Evolutionary conservation across 2,113 vertebrate species (phyloP), one percentile per base, ranked within the genome.

Genomic region (Sterrhoptilus dennistouni): DNA sequence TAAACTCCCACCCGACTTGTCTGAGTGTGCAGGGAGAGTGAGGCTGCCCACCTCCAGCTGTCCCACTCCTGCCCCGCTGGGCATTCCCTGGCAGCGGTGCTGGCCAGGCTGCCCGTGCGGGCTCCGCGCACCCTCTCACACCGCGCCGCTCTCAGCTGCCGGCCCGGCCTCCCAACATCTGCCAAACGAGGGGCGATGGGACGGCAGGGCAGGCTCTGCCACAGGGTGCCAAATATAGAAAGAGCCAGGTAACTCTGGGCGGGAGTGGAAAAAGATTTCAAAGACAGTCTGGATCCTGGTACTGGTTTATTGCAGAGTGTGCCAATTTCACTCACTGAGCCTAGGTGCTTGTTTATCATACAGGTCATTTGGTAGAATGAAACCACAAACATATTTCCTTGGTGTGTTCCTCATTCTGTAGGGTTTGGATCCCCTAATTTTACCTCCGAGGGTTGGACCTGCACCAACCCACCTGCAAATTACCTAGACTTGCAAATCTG

Each of bases 1-100:
- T 38, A 31, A 14, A 9, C 24, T 31, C 56, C 35, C 2, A 1
- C 21, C 24, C 0, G 0, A 3, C 11, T 28, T 22, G 25, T 21
- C 28, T 45, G 56, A 17, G 24, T 1, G 28, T 0, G 11, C 63
- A 57, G 93, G 83, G 83, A 68, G 52, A 31, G 83, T 47, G 83
- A 64, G 12, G 36, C 59, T 56, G 49, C 36, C 35, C 49, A 13
- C 33, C 44, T 15, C 15, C n/a, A 5, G 78, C 70, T 49, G 38
- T 27, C 33, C 64, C 61, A 36, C 14, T 21, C 38, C 35, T 29
- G 40, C 23, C 76, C 29, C 2, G 1, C 49, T 1, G 70, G 52
- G 71, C 16, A 38, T 59, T 25, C 45, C 85, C n/a, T 11, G 8
- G 75, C 69, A 14, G 1, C 1, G 42, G 42, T 15, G 57, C 70